Percentiles rank a stretch among this genome's conserved stretches.
These are phyloP conservation scores for Synanthedon vespiformis DNA, from an alignment of 2,888 invertebrate species.

Conservation along the genomic window DNA sequence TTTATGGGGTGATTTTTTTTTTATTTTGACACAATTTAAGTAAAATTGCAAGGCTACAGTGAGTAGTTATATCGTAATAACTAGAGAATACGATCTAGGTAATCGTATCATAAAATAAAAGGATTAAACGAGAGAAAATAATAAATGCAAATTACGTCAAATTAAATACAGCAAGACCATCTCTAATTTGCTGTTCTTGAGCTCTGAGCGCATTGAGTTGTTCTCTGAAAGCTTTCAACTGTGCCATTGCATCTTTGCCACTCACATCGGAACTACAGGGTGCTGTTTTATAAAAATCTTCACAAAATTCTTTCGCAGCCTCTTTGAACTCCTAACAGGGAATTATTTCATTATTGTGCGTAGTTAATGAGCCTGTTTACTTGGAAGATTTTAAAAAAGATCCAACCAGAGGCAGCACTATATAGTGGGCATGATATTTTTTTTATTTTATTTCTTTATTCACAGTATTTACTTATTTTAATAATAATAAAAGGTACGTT, in stretches of 20 bases:
- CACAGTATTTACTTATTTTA: too few relatives aligned
- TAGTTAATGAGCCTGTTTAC: background rate
- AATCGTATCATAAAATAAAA: background rate
- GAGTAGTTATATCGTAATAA: too few relatives aligned
- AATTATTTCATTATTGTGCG: conserved; percentile 9
- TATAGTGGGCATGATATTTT: too few relatives aligned
- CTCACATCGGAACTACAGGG: conserved; percentile 73
- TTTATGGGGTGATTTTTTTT: too few relatives aligned
- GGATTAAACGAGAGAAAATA: background rate
- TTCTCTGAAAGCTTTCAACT: conserved; percentile 64
- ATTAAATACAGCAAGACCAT: conserved; percentile 81
- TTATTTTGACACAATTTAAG: too few relatives aligned
- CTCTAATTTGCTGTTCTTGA: conserved; percentile 75
- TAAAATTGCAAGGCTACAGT: too few relatives aligned
- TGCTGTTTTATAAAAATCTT: conserved; percentile 76
- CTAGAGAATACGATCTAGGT: too few relatives aligned
- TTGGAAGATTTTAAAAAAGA: too few relatives aligned
- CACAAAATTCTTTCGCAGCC: conserved; percentile 75
- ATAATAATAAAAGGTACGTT: too few relatives aligned
- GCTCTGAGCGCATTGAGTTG: conserved; percentile 70
- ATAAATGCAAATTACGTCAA: conserved; percentile 57
- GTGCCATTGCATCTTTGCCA: conserved; percentile 69
- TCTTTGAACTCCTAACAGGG: conserved; percentile 71
- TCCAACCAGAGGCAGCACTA: too few relatives aligned
- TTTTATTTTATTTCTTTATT: too few relatives aligned